Evolutionary conservation across 2,888 invertebrate genomes (phyloP).

Genomic region (Petrolisthes manimaculis): DNA sequence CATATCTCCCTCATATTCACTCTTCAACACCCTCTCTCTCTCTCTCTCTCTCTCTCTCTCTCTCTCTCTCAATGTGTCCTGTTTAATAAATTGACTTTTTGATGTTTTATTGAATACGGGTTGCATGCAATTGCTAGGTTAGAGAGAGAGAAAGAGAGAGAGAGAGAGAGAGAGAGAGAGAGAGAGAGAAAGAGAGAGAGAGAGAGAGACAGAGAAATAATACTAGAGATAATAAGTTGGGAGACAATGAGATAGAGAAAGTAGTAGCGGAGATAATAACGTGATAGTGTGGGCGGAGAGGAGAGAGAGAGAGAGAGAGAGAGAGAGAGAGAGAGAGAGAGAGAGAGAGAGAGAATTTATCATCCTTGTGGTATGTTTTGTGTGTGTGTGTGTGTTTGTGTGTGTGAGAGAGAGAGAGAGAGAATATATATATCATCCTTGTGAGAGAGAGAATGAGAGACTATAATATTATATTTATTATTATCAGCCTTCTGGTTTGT

Average conservation of each 20-base stretch:
- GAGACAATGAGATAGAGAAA: not conserved
- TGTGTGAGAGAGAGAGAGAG: too few species aligned
- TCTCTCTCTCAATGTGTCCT: not conserved
- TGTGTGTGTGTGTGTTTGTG: too few species aligned
- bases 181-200: slow-evolving; percentile 9
- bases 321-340: not conserved
- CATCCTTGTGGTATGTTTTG: too few species aligned
- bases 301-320: slow-evolving; percentile 14
- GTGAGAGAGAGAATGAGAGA: too few species aligned
- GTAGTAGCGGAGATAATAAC: not conserved
- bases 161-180: slow-evolving; percentile 6
- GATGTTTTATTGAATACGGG: not conserved
- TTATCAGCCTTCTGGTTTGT: too few species aligned
- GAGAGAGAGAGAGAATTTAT: not conserved
- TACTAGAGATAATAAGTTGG: not conserved
- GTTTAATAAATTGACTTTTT: not conserved
- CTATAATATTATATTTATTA: too few species aligned
- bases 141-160: not conserved
- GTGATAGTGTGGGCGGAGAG: not conserved
- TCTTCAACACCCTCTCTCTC: not conserved
- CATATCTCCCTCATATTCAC: not conserved
- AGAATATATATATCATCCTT: too few species aligned
- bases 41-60: not conserved
- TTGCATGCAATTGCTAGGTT: not conserved
- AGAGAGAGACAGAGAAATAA: not conserved